Base-by-base conservation (phyloP, 2,113 vertebrate species). In the Alaudala cheleensis region DNA sequence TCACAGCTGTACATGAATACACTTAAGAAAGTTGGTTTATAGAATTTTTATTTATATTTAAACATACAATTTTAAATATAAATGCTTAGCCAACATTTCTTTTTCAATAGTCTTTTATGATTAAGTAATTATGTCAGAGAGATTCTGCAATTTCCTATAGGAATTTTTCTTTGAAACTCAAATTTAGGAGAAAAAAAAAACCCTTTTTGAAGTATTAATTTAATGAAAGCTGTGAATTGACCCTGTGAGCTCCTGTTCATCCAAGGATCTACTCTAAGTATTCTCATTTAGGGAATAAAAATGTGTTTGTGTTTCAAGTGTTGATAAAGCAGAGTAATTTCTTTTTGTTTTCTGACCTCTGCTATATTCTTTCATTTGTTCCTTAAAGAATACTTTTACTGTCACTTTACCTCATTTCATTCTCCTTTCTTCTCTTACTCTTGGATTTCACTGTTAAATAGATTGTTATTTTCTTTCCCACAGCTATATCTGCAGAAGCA, bases 61-160 rank as follows among this genome's bases (percentile, higher is more conserved):
- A 62, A 62, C 4, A 49, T 5, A 37, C 2, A 29, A 15, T 67
- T 90, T 88, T 29, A 76, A 71, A 67, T 49, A 60, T 33, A 56
- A 85, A 51, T 4, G 2, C 3, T 3, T 65, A 28, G 33, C 7
- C 0, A 0, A 28, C 18, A 39, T 56, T 81, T 62, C 5, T 77
- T 31, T 67, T 78, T 79, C 25, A 39, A 5, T 64, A 29, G 8
- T n/a, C 4, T 88, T 85, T 79, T 64, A 49, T 81, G 33, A 57
- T 5, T 65, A 71, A 74, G 0, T 39, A 72, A 51, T 57, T 47
- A 22, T 53, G 20, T 60, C 57, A 79, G 24, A 81, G 12, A 60
- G 18, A 45, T 64, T 61, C 24, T 77, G 15, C 1, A 56, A 47
- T 82, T 57, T 86, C 5, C 10, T 69, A 25, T 9, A 57, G 22